Conservation (phyloP, 2,888 invertebrate genomes). For the Pocota personata region DNA sequence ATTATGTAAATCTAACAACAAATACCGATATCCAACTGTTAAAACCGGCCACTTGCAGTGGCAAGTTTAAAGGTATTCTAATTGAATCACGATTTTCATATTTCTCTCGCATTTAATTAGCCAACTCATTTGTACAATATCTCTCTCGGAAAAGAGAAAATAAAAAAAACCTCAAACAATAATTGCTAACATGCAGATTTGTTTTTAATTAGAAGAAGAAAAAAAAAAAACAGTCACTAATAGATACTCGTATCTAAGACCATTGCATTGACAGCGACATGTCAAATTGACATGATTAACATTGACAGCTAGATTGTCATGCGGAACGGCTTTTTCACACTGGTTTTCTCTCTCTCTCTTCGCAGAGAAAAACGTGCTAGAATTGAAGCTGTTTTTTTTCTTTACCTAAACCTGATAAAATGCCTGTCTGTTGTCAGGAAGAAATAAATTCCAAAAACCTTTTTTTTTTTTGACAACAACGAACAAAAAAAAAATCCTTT, state of each 20-base stretch:
- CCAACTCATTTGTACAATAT: conserved; percentile 36
- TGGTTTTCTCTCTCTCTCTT: conserved; percentile 4
- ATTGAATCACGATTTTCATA: conserved; percentile 71
- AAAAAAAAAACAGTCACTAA: conserved; percentile 31
- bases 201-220: conserved; percentile 32
- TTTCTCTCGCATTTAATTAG: conserved; percentile 55
- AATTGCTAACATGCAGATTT: conserved; percentile 68
- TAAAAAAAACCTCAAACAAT: conserved; percentile 21
- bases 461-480: conserved; percentile 21
- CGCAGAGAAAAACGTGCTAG: conserved; percentile 1
- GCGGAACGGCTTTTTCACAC: conserved; percentile 48
- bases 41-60: conserved; percentile 54
- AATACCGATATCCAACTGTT: conserved; percentile 2
- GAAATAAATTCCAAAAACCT: conserved; percentile 53
- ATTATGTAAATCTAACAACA: conserved; percentile 27
- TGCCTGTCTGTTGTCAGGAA: conserved; percentile 30
- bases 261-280: conserved; percentile 60
- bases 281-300: conserved; percentile 73
- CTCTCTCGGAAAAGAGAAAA: conserved; percentile 1
- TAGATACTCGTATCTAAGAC: conserved; percentile 52
- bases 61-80: conserved; percentile 31
- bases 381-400: conserved; percentile 1
- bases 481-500: conserved; percentile 46
- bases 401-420: conserved; percentile 8
- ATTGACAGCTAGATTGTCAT: conserved; percentile 73